Percentiles rank a stretch among this genome's conserved stretches.
Evolutionary conservation across 2,888 invertebrate species (phyloP).

Genomic region (Thysanoteuthis rhombus): DNA sequence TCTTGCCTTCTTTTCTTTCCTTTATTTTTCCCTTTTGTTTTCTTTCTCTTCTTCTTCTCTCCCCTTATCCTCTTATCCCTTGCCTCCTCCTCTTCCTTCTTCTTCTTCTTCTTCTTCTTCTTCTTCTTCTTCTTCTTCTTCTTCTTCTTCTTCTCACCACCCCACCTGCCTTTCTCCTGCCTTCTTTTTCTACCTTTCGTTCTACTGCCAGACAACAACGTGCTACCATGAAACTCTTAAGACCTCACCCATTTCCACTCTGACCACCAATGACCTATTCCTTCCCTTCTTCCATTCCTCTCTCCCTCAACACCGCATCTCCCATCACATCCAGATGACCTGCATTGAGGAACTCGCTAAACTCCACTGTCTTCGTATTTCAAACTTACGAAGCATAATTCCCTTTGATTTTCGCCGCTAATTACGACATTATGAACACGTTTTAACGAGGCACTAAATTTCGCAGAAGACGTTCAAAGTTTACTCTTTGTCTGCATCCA

Average conservation of each 20-base stretch:
- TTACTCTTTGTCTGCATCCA: background rate
- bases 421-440: background rate
- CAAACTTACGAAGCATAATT: background rate
- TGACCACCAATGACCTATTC: too few species aligned
- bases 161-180: too few species aligned
- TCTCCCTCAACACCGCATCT: background rate
- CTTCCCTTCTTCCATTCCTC: background rate
- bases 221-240: too few species aligned
- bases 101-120: too few species aligned
- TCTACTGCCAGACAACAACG: too few species aligned
- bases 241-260: too few species aligned
- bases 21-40: background rate
- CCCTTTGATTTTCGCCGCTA: background rate
- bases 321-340: background rate
- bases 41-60: background rate
- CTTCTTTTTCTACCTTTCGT: too few species aligned
- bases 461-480: background rate
- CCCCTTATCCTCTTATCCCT: too few species aligned
- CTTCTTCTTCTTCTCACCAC: too few species aligned
- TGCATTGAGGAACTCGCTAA: background rate
- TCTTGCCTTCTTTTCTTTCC: background rate
- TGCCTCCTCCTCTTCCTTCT: too few species aligned
- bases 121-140: too few species aligned
- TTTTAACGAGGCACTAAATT: background rate
- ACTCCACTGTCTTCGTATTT: background rate